Evolutionary conservation across 2,113 vertebrate genomes (phyloP), one percentile per base, ranked within the genome.

Genomic region (Sylvicapra grimmia): DNA sequence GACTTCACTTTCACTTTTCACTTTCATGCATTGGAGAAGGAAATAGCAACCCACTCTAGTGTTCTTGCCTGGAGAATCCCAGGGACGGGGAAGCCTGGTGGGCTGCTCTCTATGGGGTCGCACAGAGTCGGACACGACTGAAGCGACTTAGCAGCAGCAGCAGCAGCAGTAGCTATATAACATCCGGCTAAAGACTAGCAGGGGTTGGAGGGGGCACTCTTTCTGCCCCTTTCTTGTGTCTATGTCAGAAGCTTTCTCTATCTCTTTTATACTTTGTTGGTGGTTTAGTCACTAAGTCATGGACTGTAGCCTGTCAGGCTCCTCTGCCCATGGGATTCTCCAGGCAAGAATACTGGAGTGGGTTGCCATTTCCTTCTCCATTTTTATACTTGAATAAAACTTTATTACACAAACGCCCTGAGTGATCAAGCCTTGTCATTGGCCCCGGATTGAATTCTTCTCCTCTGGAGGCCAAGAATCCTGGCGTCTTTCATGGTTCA

Each of bases 401-500:
- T 72, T 72, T 11, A 21, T 72, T 23, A n/a, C 65, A 72, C 65
- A 72, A 72, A 72, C 36, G 65, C 19, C 36, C n/a, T 72, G 65
- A 36, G n/a, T 21, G 65, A 36, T 72, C 18, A 72, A 72, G 65
- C 65, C 65, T 72, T 10, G 1, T 72, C 4, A 21, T 10, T 36
- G 65, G 40, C 40, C 40, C 65, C 0, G 9, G 65, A 72, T 12
- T 36, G 65, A 72, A 72, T 72, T 36, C 65, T 72, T 36, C n/a
- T 72, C 19, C n/a, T 23, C n/a, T 36, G 65, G 65, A 72, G 9
- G n/a, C 65, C 19, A 36, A 72, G n/a, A 72, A 72, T 72, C 65
- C 4, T 3, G 1, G n/a, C 0, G 0, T 72, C 65, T 36, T 36
- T 36, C 0, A 4, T 72, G n/a, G 65, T 36, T 36, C 65, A 72